Evolutionary conservation across 2,888 invertebrate genomes (phyloP), one percentile per base, ranked within the genome.

Genomic region (Hydriomena furcata): DNA sequence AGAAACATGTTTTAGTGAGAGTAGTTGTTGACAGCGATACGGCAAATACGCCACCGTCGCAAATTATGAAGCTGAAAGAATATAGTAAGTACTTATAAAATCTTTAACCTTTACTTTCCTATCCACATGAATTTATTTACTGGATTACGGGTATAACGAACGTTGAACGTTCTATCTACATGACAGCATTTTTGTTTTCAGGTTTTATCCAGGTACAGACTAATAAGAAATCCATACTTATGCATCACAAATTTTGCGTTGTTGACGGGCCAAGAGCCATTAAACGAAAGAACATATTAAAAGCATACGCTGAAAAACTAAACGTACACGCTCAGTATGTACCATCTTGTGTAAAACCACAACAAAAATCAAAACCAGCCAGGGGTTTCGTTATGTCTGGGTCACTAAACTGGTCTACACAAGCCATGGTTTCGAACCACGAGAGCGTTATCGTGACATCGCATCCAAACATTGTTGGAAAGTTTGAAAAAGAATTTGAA

Each of bases 221-320:
- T 11, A 89, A 83, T 53, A 86, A 83, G 42, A 85, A 85, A 45
- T 80, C 91, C 0, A 92, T 88, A 66, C 79, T 94, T 58, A 95
- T 96, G 95, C 96, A 97, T 72, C 95, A 97, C 76, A 97, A 96
- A 76, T 95, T 95, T 84, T 93, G 92, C 51, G 78, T 95, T 34
- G 82, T 95, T 55, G 95, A 96, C 72, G 88, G 89, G 52, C 85
- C 88, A 31, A 82, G 77, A 67, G 88, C 90, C 40, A 73, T 87
- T 52, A 84, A 73, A 63, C 67, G 89, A 38, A 90, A 88, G 65
- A 76, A 66, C 51, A 60, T 76, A 42, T 58, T 90, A 38, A 88
- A 81, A 70, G 60, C 76, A 27, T 71, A 87, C 28, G 89, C 88
- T 21, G 90, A 90, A 65, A 86, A 84, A 62, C 58, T 88, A 36